These are phyloP conservation scores for Habroteleia sp. DNA, from an alignment of 2,888 invertebrate genomes.

Conservation along the genomic window DNA sequence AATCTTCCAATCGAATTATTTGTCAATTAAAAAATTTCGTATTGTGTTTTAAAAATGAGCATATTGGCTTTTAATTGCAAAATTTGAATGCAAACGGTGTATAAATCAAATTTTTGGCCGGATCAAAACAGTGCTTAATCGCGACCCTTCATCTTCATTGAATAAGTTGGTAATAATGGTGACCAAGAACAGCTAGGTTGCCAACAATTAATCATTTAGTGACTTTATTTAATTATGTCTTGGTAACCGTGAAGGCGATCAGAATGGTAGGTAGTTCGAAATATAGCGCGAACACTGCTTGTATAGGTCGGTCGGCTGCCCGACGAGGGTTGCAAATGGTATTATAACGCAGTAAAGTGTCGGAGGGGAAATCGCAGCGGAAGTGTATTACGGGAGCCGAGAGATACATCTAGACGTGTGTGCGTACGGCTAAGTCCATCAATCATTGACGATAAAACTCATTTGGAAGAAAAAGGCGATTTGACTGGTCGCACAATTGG, in stretches of 20 bases:
- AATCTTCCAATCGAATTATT: no score
- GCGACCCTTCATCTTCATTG: conserved; percentile 1
- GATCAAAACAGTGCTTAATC: conserved; percentile 27
- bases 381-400: conserved; percentile 38
- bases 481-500: conserved; percentile 36
- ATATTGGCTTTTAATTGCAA: conserved; percentile 8
- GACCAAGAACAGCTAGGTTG: conserved; percentile 38
- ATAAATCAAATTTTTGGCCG: conserved; percentile 33
- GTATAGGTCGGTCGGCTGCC: conserved; percentile 15
- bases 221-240: conserved; percentile 62
- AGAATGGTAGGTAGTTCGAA: conserved; percentile 36
- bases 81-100: neutral
- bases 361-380: conserved; percentile 54
- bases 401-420: conserved; percentile 46
- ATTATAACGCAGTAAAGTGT: conserved; percentile 55
- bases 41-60: neutral
- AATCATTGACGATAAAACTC: conserved; percentile 55
- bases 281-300: conserved; percentile 30
- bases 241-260: conserved; percentile 59
- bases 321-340: conserved; percentile 51
- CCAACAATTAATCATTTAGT: conserved; percentile 62
- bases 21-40: no score
- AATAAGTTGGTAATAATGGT: conserved; percentile 41
- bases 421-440: conserved; percentile 39
- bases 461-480: conserved; percentile 47